phyloP scores from a whole-genome alignment of 1,140 invertebrate genomes.

The Trissolcus basalis region DNA sequence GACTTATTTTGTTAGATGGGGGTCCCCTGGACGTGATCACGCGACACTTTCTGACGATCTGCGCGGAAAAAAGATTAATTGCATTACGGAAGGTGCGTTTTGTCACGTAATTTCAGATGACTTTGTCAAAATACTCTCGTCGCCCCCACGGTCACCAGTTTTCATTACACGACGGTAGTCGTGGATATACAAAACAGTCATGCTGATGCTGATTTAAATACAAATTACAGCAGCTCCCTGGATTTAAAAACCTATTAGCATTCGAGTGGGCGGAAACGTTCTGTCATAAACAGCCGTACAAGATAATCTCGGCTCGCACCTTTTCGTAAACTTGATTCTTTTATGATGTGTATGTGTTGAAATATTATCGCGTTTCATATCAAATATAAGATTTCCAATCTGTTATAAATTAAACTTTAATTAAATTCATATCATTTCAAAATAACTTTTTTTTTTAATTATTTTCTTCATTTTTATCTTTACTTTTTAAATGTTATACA shows the following conservation, averaged over 20 bases:
- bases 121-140: constrained; percentile 24
- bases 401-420: no score
- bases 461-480: no score
- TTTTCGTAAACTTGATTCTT: constrained; percentile 6
- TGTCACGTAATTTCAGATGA: constrained; percentile 29
- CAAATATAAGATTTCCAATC: no score
- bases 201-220: constrained; percentile 19
- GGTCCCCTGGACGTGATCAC: no score
- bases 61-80: constrained; percentile 7
- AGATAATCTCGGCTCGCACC: constrained; percentile 4
- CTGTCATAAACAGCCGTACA: constrained; percentile 10
- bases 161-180: constrained; percentile 13
- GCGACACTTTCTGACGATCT: no score
- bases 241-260: constrained; percentile 13
- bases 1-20: background rate
- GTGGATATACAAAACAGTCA: constrained; percentile 14
- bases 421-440: no score
- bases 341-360: no score
- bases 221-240: constrained; percentile 1
- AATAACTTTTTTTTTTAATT: no score
- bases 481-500: no score
- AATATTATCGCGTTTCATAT: no score
- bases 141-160: constrained; percentile 2
- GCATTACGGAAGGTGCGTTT: constrained; percentile 8
- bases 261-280: constrained; percentile 18